A percentile compares a stretch with the other conserved stretches of the same genome.
Evolutionary conservation across 2,113 vertebrate species (phyloP).

Genomic region (Neodon shergylaensis): DNA sequence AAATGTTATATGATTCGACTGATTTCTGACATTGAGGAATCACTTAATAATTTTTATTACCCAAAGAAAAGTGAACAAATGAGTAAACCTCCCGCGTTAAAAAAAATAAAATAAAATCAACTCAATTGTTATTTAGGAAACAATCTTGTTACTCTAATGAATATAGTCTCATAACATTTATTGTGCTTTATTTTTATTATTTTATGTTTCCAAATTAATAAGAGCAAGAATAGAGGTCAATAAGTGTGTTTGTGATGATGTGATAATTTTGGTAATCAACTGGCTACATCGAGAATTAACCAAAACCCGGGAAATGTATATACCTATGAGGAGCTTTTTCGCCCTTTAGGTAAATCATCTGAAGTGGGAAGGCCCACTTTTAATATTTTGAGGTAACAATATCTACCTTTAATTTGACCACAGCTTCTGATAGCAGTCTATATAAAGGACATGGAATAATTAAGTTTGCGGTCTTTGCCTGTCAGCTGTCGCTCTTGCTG

Average conservation of each 20-base stretch:
- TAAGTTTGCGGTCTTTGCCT: neutral
- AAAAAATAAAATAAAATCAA: neutral
- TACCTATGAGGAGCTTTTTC: neutral
- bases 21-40: neutral
- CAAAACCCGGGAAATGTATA: neutral
- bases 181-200: neutral
- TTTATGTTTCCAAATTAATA: neutral
- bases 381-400: neutral
- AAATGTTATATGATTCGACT: neutral
- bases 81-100: too few relatives aligned
- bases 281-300: neutral
- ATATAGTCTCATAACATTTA: neutral
- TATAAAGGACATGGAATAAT: too few relatives aligned
- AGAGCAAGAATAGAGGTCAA: neutral
- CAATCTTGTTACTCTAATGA: neutral
- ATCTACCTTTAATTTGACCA: neutral
- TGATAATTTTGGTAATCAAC: neutral
- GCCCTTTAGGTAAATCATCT: neutral
- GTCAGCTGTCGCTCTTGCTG: neutral
- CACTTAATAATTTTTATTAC: neutral
- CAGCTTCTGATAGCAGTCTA: neutral
- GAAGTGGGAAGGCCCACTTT: neutral
- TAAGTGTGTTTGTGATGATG: neutral
- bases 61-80: neutral
- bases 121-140: neutral